Evolutionary conservation across 2,888 invertebrate genomes (phyloP), one percentile per base, ranked within the genome.

Genomic region (Polyploca ridens): DNA sequence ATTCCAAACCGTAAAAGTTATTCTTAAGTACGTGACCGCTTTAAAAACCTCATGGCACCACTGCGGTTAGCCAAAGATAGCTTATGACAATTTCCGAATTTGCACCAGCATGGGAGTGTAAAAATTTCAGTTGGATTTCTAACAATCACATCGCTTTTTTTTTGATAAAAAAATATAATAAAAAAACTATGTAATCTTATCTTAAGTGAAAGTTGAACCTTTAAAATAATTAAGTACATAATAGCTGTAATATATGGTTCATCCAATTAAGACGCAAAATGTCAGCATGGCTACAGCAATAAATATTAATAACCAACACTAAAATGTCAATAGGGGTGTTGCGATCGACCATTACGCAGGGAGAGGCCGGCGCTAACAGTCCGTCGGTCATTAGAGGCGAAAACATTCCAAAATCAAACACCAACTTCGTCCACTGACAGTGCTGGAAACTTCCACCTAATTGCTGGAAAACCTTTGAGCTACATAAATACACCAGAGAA

Each of bases 321-420:
- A 79, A 86, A 90, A 84, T 79, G 84, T 85, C 88, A 85, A 86
- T 88, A 88, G 88, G 80, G 79, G 79, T 67, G 72, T 75, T 71
- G 76, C 82, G 85, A 81, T 81, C 86, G 80, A 77, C 77, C 71
- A 73, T 81, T 87, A 88, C 89, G 90, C 54, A 88, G 78, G 79
- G 81, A 77, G 65, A 64, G 66, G 72, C 69, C 75, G 71, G 75
- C 77, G 69, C 77, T 77, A 85, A 54, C 54, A 54, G 54, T 85
- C 83, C 86, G 88, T 90, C 90, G 86, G 88, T 90, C 90, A 90
- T 93, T 92, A 93, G 86, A 76, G 84, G 81, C 82, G 84, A 90
- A 89, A 90, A 89, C 88, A 83, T 83, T 87, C 84, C 83, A 88
- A 91, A 89, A 91, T 88, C 87, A 90, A 92, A 91, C 83, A 83